phyloP scores from a whole-genome alignment of 1,140 invertebrate species.

The Cecropterus lyciades region DNA sequence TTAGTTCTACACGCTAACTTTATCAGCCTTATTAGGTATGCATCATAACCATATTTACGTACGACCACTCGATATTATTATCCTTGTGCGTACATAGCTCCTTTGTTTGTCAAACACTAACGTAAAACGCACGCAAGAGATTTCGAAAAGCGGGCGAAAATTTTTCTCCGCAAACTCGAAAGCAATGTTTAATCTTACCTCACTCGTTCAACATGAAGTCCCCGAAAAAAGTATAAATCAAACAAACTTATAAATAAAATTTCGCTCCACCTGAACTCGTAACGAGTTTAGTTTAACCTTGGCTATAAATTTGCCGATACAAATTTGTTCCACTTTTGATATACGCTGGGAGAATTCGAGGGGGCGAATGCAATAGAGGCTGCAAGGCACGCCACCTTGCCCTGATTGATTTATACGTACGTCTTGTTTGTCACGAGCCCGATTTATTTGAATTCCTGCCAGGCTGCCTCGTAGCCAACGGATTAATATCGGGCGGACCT shows the following conservation, averaged over 20 bases:
- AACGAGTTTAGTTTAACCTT: conserved; percentile 79
- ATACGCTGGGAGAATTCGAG: conserved; percentile 59
- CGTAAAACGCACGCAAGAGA: not conserved
- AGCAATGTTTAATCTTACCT: conserved; percentile 7
- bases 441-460: conserved; percentile 85
- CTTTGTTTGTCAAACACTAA: conserved; percentile 2
- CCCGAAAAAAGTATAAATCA: conserved; percentile 65
- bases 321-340: conserved; percentile 78
- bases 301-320: conserved; percentile 78
- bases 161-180: not conserved
- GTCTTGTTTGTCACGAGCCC: conserved; percentile 83
- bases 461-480: conserved; percentile 62
- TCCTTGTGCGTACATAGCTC: not conserved
- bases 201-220: conserved; percentile 4
- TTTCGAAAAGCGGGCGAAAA: not conserved
- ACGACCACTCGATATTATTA: conserved; percentile 3
- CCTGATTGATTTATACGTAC: conserved; percentile 85
- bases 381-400: conserved; percentile 76
- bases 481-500: conserved; percentile 80
- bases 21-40: conserved; percentile 16
- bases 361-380: conserved; percentile 71
- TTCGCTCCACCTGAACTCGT: conserved; percentile 67
- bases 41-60: conserved; percentile 1
- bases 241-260: conserved; percentile 69
- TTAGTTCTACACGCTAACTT: conserved; percentile 10